Base-by-base conservation (phyloP, 2,888 invertebrate genomes). In the Macrosiphum euphorbiae region DNA sequence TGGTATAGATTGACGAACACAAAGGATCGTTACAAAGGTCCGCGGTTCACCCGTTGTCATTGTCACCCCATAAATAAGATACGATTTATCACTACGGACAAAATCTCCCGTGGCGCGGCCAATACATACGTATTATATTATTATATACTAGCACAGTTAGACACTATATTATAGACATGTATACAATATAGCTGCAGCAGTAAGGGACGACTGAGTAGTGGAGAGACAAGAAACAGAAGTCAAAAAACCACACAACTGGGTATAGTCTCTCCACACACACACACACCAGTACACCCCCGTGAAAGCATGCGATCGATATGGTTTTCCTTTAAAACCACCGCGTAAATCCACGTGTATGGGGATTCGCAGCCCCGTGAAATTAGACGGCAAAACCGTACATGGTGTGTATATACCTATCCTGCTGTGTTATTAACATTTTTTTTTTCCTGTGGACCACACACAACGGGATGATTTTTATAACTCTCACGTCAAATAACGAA, bases 11-110 rank as follows among this genome's bases (percentile, higher is more conserved):
- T 58, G 85, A 50, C 87, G 44, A 67, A 92, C 92, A 87, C 90
- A 90, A 93, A 58, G 89, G 93, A 89, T 93, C 89, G 61, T 93
- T 89, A 93, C 93, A 58, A 58, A 93, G 93, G 90, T 94, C 85
- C 35, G 92, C 35, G 88, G 88, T 92, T 88, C n/a, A 78, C n/a
- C 47, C 86, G 55, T 58, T 55, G 47, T 61, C 92, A 16, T 92
- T 86, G 84, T 92, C 92, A 84, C 86, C 85, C 85, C 28, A 52
- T 92, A 91, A 84, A 91, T 91, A 91, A 90, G 86, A 86, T 47
- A 61, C 93, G 84, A 93, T 93, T 89, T 89, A 89, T 78, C 88
- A 92, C 88, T 85, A 13, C 67, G 92, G 84, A 44, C 67, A 55
- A 92, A 89, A 58, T 89, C 85, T 84, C 93, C 93, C 84, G 84